Evolutionary conservation across 2,113 vertebrate genomes (phyloP).

Genomic region (Austrofundulus limnaeus): DNA sequence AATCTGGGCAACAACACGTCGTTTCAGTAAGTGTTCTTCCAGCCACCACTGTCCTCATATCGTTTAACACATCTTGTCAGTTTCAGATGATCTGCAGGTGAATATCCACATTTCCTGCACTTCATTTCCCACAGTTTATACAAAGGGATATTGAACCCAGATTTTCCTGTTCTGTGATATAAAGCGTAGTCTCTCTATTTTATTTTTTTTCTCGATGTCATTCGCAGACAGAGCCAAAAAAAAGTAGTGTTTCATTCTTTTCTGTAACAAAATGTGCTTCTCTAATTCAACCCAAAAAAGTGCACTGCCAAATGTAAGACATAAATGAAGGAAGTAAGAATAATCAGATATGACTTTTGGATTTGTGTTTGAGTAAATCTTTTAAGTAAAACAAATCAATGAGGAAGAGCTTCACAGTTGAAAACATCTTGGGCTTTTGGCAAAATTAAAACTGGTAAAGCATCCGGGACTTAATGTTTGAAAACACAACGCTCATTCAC

Average conservation of each 20-base stretch:
- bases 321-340: not conserved
- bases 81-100: slow-evolving; percentile 59
- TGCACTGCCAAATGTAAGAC: slow-evolving; percentile 8
- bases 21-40: slow-evolving; percentile 24
- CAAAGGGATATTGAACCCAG: slow-evolving; percentile 48
- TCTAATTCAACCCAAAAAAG: slow-evolving; percentile 29
- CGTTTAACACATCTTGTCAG: slow-evolving; percentile 48
- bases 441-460: slow-evolving; percentile 39
- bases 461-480: slow-evolving; percentile 20
- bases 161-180: slow-evolving; percentile 46
- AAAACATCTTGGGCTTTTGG: slow-evolving; percentile 20
- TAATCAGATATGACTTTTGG: slow-evolving; percentile 15
- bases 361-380: slow-evolving; percentile 11
- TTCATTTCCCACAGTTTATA: slow-evolving; percentile 62
- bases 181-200: slow-evolving; percentile 36
- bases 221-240: slow-evolving; percentile 40
- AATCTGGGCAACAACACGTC: not conserved
- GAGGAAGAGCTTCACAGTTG: slow-evolving; percentile 5
- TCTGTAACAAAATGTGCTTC: slow-evolving; percentile 21
- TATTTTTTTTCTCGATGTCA: slow-evolving; percentile 38
- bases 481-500: slow-evolving; percentile 41
- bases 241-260: slow-evolving; percentile 18
- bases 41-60: slow-evolving; percentile 22
- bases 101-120: slow-evolving; percentile 53
- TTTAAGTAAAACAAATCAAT: slow-evolving; percentile 23